Conservation (phyloP, 1,140 invertebrate genomes). For the Aethina tumida region DNA sequence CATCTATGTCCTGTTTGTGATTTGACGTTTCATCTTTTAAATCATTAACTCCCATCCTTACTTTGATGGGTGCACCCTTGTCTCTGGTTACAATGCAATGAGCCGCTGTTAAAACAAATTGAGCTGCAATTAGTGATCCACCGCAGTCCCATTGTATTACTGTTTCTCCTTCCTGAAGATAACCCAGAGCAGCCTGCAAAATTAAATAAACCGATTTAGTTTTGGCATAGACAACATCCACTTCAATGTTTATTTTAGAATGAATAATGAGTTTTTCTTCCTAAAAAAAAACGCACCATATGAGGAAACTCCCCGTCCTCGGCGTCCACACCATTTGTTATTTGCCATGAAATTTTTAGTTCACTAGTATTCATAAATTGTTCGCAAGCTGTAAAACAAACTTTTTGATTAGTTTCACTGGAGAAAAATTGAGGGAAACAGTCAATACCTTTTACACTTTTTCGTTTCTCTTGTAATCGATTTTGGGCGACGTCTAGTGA, state of each 20-base stretch:
- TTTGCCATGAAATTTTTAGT: constrained; percentile 14
- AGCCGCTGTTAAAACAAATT: constrained; percentile 24
- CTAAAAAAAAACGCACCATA: constrained; percentile 20
- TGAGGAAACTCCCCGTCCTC: constrained; percentile 24
- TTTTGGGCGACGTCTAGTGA: too few relatives aligned
- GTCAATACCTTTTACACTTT: too few relatives aligned
- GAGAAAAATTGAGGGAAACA: too few relatives aligned
- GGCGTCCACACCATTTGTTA: constrained; percentile 20
- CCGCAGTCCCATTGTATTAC: constrained; percentile 18
- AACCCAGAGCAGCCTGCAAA: too few relatives aligned
- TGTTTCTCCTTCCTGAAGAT: constrained; percentile 13
- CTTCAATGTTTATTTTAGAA: not conserved
- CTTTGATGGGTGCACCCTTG: constrained; percentile 9
- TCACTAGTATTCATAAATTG: constrained; percentile 11
- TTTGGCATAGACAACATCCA: not conserved
- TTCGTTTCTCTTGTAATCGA: too few relatives aligned
- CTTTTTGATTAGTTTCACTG: too few relatives aligned
- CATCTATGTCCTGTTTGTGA: constrained; percentile 14
- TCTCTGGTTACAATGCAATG: constrained; percentile 21
- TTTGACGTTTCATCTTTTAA: too few relatives aligned
- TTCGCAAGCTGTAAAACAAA: constrained; percentile 20
- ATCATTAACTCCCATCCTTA: constrained; percentile 18
- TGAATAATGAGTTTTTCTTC: not conserved
- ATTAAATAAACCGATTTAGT: too few relatives aligned
- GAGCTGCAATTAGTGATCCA: constrained; percentile 19